Conservation (phyloP, 2,888 invertebrate genomes). For the Melieria omissa region DNA sequence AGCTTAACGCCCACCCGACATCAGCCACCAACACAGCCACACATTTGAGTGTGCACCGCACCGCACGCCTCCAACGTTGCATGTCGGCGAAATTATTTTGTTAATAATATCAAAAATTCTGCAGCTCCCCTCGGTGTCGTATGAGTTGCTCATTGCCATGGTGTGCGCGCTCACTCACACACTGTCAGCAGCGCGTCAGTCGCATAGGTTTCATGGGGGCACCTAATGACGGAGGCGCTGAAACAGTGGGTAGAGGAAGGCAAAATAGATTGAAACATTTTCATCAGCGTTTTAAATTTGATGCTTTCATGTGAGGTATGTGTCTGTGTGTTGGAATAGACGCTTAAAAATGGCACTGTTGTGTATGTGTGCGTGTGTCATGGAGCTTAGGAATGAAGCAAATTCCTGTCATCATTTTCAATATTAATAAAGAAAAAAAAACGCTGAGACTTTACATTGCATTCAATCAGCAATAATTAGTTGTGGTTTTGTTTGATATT, state of each 20-base stretch:
- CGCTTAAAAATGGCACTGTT: neutral
- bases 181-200: slow-evolving; percentile 12
- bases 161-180: neutral
- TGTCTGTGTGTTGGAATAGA: neutral
- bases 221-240: neutral
- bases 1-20: neutral
- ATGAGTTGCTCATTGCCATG: neutral
- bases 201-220: slow-evolving; percentile 3
- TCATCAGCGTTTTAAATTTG: slow-evolving; percentile 13
- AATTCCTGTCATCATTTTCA: too few species aligned
- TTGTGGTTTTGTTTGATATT: neutral
- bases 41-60: neutral
- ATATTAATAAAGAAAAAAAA: neutral
- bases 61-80: neutral
- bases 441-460: neutral
- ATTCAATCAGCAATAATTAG: neutral
- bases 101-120: slow-evolving; percentile 29
- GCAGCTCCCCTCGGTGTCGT: slow-evolving; percentile 27
- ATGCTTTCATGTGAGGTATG: neutral
- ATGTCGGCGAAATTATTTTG: slow-evolving; percentile 24
- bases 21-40: neutral
- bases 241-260: neutral
- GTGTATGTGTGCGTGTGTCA: neutral
- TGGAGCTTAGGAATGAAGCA: neutral
- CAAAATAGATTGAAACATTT: neutral